Base-by-base conservation (phyloP, 2,888 invertebrate genomes). In the Trachelus stipa region DNA sequence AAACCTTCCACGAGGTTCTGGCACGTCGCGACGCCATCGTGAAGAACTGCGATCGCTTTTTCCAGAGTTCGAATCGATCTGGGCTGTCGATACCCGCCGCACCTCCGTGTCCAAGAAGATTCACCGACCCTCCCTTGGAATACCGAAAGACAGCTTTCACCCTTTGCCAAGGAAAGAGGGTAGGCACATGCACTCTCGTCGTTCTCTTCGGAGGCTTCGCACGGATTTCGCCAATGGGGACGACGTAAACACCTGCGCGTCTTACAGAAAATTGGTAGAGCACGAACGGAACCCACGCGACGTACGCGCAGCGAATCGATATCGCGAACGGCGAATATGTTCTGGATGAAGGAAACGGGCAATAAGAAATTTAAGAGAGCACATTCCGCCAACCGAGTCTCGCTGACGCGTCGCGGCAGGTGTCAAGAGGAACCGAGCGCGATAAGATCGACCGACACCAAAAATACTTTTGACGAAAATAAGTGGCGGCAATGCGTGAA, bases 71-170 rank as follows among this genome's bases (percentile, higher is more conserved):
- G 77, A 73, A 74, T 69, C 34, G 78, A 73, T 76, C 34, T 34
- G 73, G 79, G 23, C 69, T 78, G 56, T 73, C 78, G 69, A 76
- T 40, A 74, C 73, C 56, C 73, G 73, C 34, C 68, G 76, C 79
- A 79, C 69, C 79, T 69, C 73, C 68, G 73, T 77, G 76, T 68
- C 75, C 81, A 78, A 76, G 75, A 77, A 76, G 75, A 75, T 73
- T 34, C 56, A 74, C 76, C 33, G 78, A 77, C 23, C 23, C 9
- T 23, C 23, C 23, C 56, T 56, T 23, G 56, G 23, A 56, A 56
- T 3, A 23, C 1, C 23, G 23, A 56, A 9, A 56, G 56, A 56
- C 56, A 56, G 23, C 56, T 56, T 56, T 23, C 56, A 23, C 23
- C 23, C 56, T 56, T 56, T 56, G 23, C 56, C 9, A 56, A 9